phyloP scores from a whole-genome alignment of 37 sponge, comb jelly and placozoan genomes.

The Ianthella basta region DNA sequence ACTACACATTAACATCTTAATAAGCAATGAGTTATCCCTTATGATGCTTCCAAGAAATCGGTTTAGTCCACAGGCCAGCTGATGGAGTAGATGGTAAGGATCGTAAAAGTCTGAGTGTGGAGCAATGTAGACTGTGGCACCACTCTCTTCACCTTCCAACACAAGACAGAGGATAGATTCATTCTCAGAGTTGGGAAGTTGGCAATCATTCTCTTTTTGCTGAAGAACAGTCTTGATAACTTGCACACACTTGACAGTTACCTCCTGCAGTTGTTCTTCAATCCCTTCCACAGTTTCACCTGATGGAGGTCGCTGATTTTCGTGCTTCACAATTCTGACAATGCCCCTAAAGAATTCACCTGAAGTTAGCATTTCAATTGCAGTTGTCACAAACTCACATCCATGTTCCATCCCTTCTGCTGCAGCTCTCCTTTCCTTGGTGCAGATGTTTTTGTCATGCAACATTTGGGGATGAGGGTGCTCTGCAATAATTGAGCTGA shows the following conservation, averaged over 20 bases:
- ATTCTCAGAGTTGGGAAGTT: neutral
- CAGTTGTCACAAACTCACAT: neutral
- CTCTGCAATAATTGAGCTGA: conserved; percentile 43
- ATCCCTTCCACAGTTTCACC: conserved; percentile 8
- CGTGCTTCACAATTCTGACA: neutral
- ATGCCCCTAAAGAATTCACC: neutral
- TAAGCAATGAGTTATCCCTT: neutral
- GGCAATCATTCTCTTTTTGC: neutral
- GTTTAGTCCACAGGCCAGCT: neutral
- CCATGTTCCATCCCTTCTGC: neutral
- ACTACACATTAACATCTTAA: neutral
- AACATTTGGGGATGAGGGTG: conserved; percentile 29
- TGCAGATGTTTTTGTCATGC: conserved; percentile 23
- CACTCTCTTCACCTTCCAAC: neutral
- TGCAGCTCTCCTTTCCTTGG: conserved; percentile 33
- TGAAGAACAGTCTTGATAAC: conserved; percentile 17
- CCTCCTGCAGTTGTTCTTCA: neutral
- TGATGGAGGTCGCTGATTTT: neutral
- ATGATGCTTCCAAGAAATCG: neutral
- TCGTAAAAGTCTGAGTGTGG: neutral
- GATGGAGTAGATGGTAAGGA: neutral
- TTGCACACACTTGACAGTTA: conserved; percentile 22
- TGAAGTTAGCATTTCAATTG: neutral
- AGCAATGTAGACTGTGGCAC: conserved; percentile 1
- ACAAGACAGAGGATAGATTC: neutral